These are phyloP conservation scores for Pristionchus pacificus DNA, from an alignment of 1,140 invertebrate species.

Conservation along the genomic window DNA sequence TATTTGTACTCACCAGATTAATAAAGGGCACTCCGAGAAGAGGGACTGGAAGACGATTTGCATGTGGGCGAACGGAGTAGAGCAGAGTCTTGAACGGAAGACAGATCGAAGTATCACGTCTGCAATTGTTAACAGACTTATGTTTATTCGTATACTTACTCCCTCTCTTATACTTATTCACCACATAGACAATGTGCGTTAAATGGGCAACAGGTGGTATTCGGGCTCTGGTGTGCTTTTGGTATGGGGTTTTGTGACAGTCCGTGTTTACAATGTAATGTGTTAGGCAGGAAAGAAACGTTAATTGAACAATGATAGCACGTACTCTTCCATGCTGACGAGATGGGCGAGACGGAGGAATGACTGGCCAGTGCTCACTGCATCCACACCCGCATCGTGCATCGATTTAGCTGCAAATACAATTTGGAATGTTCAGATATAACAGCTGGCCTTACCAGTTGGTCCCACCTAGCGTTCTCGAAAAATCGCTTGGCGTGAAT, in stretches of 20 bases:
- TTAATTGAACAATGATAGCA: background rate
- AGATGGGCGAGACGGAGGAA: slow-evolving; percentile 12
- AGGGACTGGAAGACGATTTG: slow-evolving; percentile 10
- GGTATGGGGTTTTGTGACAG: too few relatives aligned
- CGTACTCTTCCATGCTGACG: background rate
- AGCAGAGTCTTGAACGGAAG: background rate
- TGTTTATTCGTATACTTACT: background rate
- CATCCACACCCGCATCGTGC: slow-evolving; percentile 5
- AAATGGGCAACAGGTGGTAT: too few relatives aligned
- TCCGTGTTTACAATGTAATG: too few relatives aligned
- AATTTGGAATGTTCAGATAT: too few relatives aligned
- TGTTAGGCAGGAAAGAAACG: background rate
- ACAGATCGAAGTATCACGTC: too few relatives aligned
- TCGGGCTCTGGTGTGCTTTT: too few relatives aligned
- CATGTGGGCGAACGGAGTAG: background rate
- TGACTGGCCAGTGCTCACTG: slow-evolving; percentile 4
- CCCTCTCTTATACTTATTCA: background rate
- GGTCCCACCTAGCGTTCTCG: too few relatives aligned
- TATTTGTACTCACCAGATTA: slow-evolving; percentile 1
- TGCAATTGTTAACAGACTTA: background rate
- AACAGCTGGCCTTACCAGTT: too few relatives aligned
- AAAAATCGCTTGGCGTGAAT: too few relatives aligned
- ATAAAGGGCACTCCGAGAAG: slow-evolving; percentile 15
- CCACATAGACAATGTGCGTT: background rate
- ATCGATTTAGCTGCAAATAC: background rate